phyloP scores from a whole-genome alignment of 2,888 invertebrate genomes.

The Drosophila longiperda region DNA sequence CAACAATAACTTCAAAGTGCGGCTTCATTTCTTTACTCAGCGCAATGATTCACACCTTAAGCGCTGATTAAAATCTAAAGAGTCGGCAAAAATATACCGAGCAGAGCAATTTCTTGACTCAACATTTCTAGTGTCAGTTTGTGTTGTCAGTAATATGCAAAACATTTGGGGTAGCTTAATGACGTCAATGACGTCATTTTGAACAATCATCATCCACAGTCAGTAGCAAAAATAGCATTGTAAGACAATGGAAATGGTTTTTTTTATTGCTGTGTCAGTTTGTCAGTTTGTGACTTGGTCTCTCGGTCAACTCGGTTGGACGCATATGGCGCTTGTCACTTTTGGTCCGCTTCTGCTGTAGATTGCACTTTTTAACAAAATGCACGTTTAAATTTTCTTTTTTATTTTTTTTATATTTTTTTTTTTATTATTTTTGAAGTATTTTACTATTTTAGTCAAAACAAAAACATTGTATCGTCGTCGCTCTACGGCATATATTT shows the following conservation, averaged over 20 bases:
- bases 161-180: slow-evolving; percentile 35
- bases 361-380: slow-evolving; percentile 66
- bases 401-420: slow-evolving; percentile 12
- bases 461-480: slow-evolving; percentile 34
- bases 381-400: slow-evolving; percentile 66
- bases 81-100: slow-evolving; percentile 5
- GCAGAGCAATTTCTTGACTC: slow-evolving; percentile 11
- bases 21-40: slow-evolving; percentile 12
- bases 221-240: slow-evolving; percentile 44
- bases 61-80: slow-evolving; percentile 47
- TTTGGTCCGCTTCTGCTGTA: slow-evolving; percentile 29
- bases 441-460: slow-evolving; percentile 20
- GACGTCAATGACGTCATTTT: slow-evolving; percentile 47
- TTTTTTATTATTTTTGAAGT: slow-evolving; percentile 19
- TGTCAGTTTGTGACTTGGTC: background rate
- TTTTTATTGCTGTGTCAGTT: background rate
- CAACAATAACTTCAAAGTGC: slow-evolving; percentile 40
- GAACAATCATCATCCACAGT: slow-evolving; percentile 11
- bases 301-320: slow-evolving; percentile 24
- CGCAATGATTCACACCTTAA: slow-evolving; percentile 54
- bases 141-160: slow-evolving; percentile 4
- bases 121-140: slow-evolving; percentile 19
- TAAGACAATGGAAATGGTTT: slow-evolving; percentile 50
- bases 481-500: slow-evolving; percentile 27
- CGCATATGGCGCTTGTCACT: slow-evolving; percentile 58